Evolutionary conservation across 92 coral and sea anemone species (phyloP).

Genomic region (Galaxea fascicularis): DNA sequence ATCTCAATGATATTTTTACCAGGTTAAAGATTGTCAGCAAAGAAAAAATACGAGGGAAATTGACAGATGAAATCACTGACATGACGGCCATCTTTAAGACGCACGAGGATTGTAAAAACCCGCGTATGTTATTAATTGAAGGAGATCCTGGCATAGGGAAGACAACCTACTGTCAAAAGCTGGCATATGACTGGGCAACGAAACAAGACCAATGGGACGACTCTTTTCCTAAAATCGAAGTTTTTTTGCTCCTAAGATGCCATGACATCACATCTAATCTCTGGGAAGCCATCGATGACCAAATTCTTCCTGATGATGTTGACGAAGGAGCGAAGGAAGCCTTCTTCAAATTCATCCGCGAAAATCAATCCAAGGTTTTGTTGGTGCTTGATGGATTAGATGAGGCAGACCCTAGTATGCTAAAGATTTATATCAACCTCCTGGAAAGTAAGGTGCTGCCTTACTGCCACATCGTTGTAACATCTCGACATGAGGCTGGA

Average conservation of each 20-base stretch:
- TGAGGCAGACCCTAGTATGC: conserved; percentile 12
- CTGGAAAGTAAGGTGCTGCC: conserved; percentile 12
- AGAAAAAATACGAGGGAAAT: neutral
- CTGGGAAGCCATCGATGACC: too few relatives aligned
- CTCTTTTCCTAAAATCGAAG: conserved; percentile 25
- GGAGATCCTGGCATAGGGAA: too few relatives aligned
- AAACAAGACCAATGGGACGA: conserved; percentile 4
- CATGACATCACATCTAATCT: conserved; percentile 28
- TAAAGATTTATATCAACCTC: neutral
- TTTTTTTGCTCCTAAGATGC: conserved; percentile 28
- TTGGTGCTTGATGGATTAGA: conserved; percentile 54
- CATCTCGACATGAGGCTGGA: conserved; percentile 53
- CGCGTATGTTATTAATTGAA: neutral
- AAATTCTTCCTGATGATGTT: conserved; percentile 44
- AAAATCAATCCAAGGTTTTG: conserved; percentile 30
- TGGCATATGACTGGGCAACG: conserved; percentile 4
- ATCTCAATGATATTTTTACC: neutral
- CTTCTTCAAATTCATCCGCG: conserved; percentile 21
- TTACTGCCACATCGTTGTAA: conserved; percentile 29
- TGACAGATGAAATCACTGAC: conserved; percentile 2
- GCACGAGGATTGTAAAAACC: neutral
- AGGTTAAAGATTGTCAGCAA: neutral
- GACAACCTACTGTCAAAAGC: neutral
- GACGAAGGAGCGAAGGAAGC: conserved; percentile 16
- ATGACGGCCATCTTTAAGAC: neutral